Evolutionary conservation across 1,140 invertebrate genomes (phyloP), one percentile per base, ranked within the genome.

Genomic region (Colletes latitarsis): DNA sequence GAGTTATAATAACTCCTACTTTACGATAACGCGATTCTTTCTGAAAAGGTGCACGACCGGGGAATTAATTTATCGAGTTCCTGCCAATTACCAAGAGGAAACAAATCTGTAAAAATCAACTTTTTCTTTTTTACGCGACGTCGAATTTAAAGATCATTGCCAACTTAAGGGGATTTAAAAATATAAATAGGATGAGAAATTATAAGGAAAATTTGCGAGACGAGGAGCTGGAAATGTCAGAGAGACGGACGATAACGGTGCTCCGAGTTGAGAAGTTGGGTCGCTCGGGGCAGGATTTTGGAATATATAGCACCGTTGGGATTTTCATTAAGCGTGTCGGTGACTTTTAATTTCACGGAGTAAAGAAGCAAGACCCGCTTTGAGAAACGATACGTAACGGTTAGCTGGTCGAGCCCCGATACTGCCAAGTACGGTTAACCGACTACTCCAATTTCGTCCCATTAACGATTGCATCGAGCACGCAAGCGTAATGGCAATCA

Each of bases 61-160:
- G 49, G 60, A 74, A 80, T 80, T 66, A 63, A 80, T 74, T 74
- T 57, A 80, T 74, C 77, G 62, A 55, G 43, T 9, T 58, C 14
- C 4, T 6, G 62, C 14, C 43, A 43, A 64, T 80, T 80, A 52
- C 30, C 30, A 58, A 55, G 5, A 9, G 43, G 2, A 30, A 30
- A 30, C 30, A 30, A 30, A 30, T 30, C 30, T 30, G 0, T 30
- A 2, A 30, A 30, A 30, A 2, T 30, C 30, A 30, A 30, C 2
- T 30, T 2, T 30, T 30, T 30, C 30, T 30, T 30, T 30, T 30
- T 30, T 30, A 30, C 30, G 30, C 30, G 30, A 30, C 30, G 30
- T 30, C 30, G 30, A 30, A 30, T 30, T 30, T 30, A 2, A 30
- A 30, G 30, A 30, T 30, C 30, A 30, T 30, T 2, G 30, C 30